Evolutionary conservation across 1,140 invertebrate genomes (phyloP).

Genomic region (Asobara japonica): DNA sequence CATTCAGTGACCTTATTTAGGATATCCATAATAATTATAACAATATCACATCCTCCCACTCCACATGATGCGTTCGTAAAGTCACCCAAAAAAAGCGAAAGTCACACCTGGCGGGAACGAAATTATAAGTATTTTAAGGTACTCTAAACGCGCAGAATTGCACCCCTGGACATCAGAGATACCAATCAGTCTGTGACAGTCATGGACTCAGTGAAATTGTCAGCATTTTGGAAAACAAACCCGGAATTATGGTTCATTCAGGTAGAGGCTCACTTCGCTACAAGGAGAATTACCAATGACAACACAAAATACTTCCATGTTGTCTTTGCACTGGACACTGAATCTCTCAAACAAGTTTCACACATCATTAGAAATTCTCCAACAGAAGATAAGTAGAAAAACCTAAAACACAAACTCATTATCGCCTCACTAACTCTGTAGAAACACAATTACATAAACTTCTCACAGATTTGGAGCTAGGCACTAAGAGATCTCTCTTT

Average conservation of each 20-base stretch:
- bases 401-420: conserved; percentile 36
- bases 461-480: conserved; percentile 44
- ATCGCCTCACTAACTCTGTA: conserved; percentile 41
- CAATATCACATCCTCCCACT: no score
- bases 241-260: conserved; percentile 15
- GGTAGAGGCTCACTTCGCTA: conserved; percentile 39
- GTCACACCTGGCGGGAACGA: no score
- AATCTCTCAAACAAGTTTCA: not conserved
- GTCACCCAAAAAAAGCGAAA: no score
- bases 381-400: conserved; percentile 29
- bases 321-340: conserved; percentile 10
- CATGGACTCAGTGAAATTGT: not conserved
- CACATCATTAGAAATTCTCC: conserved; percentile 26
- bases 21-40: no score
- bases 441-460: conserved; percentile 44
- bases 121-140: no score
- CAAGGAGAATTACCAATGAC: conserved; percentile 44
- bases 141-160: no score
- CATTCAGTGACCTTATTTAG: no score
- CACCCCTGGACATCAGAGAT: no score
- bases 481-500: conserved; percentile 45
- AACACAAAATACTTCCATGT: conserved; percentile 18
- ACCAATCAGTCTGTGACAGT: not conserved
- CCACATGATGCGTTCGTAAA: no score
- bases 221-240: not conserved